Evolutionary conservation across 2,113 vertebrate species (phyloP), one percentile per base, ranked within the genome.

Genomic region (Percopsis transmontana): DNA sequence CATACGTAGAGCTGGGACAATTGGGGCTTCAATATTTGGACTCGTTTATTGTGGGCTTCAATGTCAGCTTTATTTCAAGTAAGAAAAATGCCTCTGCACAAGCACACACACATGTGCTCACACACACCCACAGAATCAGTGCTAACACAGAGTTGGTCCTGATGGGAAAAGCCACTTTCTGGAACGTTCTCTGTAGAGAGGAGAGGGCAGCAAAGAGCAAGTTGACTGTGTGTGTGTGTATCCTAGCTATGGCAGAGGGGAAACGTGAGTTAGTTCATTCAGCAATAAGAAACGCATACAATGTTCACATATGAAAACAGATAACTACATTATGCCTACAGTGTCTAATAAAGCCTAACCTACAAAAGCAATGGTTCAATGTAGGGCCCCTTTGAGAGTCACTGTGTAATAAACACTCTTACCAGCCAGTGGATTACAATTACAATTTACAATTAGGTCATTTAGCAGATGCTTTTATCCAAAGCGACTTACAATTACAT

Each of bases 141-240:
- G 15, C 23, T 47, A 1, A 51, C 24, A 56, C n/a, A 56, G 71
- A 81, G 74, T 60, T 79, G 66, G 76, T 81, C 83, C 87, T 87
- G 60, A 55, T 69, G 87, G 87, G 84, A 88, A 79, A 86, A 88
- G 77, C 57, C 83, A 85, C 85, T 91, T 89, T 88, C 87, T 79
- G 79, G 78, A 89, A 88, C 85, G 81, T 88, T 80, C 85, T 85
- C 73, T n/a, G 57, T 68, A 66, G 70, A 81, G 62, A 47, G 27
- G 63, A 76, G 54, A 83, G 72, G 76, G 62, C 70, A 76, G 70
- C 61, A 65, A 77, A 70, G 38, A 15, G 19, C 21, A 13, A 14
- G 6, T 15, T 39, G 5, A 40, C 15, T 51, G 9, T 51, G 48
- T 51, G 48, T 51, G n/a, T 12, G 2, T 14, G 42, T 10, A 45